Evolutionary conservation across 2,888 invertebrate species (phyloP).

Genomic region (Caenorhabditis japonica): DNA sequence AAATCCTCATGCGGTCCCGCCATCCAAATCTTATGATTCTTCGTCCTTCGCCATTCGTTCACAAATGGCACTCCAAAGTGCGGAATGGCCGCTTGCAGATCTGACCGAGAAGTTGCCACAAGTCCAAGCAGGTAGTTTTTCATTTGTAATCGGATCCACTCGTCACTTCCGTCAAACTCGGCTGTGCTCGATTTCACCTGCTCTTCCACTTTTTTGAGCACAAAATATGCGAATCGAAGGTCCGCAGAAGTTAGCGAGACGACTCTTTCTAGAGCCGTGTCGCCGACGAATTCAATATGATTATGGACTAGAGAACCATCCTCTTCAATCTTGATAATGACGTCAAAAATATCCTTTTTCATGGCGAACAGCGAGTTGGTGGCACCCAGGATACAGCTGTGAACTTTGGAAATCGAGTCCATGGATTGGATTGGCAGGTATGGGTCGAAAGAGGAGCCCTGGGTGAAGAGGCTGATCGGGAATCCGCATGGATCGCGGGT

Average conservation of each 20-base stretch:
- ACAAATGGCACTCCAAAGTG: constrained; percentile 89
- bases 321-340: constrained; percentile 79
- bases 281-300: constrained; percentile 66
- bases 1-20: constrained; percentile 58
- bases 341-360: constrained; percentile 83
- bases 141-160: constrained; percentile 95
- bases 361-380: constrained; percentile 98
- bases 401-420: constrained; percentile 84
- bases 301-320: constrained; percentile 89
- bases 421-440: constrained; percentile 94
- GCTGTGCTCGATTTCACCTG: constrained; percentile 63
- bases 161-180: constrained; percentile 92
- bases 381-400: constrained; percentile 82
- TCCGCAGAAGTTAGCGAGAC: constrained; percentile 92
- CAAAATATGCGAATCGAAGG: constrained; percentile 92
- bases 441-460: constrained; percentile 93
- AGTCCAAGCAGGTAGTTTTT: constrained; percentile 78
- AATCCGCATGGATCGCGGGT: constrained; percentile 85
- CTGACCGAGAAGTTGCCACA: constrained; percentile 74
- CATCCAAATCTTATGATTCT: constrained; percentile 88
- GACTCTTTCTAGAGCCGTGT: constrained; percentile 85
- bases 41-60: constrained; percentile 87
- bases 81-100: constrained; percentile 52
- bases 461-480: constrained; percentile 88
- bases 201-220: constrained; percentile 82